These are phyloP conservation scores for Melipona beecheii DNA, from an alignment of 2,888 invertebrate genomes.

Conservation along the genomic window DNA sequence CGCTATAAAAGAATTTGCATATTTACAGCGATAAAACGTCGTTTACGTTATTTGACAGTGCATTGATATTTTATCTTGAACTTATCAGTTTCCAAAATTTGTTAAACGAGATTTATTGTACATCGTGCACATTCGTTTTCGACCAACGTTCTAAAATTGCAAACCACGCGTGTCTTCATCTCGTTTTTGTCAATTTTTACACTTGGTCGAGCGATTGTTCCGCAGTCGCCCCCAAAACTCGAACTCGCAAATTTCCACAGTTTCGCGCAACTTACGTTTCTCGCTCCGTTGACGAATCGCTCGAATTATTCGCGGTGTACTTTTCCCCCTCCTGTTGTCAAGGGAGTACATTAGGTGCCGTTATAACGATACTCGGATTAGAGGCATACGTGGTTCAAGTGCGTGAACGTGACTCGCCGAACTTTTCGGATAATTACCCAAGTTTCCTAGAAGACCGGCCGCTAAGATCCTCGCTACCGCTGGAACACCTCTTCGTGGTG, in stretches of 20 bases:
- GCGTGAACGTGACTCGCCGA: conserved; percentile 36
- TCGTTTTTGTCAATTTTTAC: not conserved
- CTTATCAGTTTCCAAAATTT: not conserved
- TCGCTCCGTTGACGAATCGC: conserved; percentile 73
- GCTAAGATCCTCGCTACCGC: conserved; percentile 49
- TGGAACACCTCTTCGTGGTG: conserved; percentile 61
- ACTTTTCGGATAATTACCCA: conserved; percentile 71
- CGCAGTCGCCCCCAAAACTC: conserved; percentile 43
- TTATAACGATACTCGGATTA: conserved; percentile 30
- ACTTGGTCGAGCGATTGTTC: not conserved
- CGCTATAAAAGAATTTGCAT: too few species aligned
- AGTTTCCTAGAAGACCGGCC: conserved; percentile 56
- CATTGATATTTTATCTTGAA: not conserved
- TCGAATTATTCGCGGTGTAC: conserved; percentile 75
- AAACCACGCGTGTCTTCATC: not conserved
- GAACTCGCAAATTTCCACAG: not conserved
- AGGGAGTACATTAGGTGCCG: conserved; percentile 55
- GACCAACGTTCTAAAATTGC: not conserved
- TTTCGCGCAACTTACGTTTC: conserved; percentile 68
- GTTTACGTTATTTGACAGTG: too few species aligned
- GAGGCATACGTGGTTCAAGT: conserved; percentile 3
- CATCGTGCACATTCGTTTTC: not conserved
- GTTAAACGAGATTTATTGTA: not conserved
- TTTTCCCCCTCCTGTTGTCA: conserved; percentile 62
- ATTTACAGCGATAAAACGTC: too few species aligned